Percentiles rank a stretch among this genome's conserved stretches.
phyloP scores from a whole-genome alignment of 2,888 invertebrate species.

The Caradrina clavipalpis region DNA sequence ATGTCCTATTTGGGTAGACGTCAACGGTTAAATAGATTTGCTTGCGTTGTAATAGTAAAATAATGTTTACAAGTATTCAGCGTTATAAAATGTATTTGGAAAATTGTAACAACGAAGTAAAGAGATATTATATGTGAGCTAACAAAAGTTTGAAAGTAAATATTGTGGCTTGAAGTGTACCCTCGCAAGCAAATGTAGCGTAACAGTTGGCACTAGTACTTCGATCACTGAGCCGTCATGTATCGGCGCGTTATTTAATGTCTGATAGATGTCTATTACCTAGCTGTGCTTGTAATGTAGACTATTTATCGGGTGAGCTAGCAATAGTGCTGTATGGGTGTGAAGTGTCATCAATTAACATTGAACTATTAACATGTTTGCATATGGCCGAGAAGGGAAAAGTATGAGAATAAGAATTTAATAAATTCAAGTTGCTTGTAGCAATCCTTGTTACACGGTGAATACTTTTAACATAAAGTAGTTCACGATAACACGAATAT shows the following conservation, averaged over 20 bases:
- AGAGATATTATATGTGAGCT: not conserved
- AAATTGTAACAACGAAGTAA: not conserved
- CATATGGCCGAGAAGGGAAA: not conserved
- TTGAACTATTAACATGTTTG: not conserved
- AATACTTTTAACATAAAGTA: not conserved
- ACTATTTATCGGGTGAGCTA: slow-evolving; percentile 60
- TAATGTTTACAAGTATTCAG: slow-evolving; percentile 4
- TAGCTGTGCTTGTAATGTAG: slow-evolving; percentile 83
- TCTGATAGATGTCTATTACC: slow-evolving; percentile 81
- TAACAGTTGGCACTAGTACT: slow-evolving; percentile 66
- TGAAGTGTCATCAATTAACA: not conserved
- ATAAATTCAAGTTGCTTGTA: not conserved
- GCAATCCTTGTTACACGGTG: not conserved
- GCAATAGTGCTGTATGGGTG: slow-evolving; percentile 45
- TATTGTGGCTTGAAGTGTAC: not conserved
- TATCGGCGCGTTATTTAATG: slow-evolving; percentile 80
- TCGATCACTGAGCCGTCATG: slow-evolving; percentile 88
- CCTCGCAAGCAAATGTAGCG: slow-evolving; percentile 37
- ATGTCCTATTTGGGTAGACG: slow-evolving; percentile 84
- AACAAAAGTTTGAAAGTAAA: not conserved
- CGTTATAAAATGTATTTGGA: not conserved
- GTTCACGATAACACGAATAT: not conserved
- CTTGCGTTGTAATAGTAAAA: slow-evolving; percentile 22
- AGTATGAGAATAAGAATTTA: not conserved
- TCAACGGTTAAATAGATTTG: slow-evolving; percentile 43